phyloP scores from a whole-genome alignment of 2,797 vertebrate genomes.

The Ambastaia sidthimunki region DNA sequence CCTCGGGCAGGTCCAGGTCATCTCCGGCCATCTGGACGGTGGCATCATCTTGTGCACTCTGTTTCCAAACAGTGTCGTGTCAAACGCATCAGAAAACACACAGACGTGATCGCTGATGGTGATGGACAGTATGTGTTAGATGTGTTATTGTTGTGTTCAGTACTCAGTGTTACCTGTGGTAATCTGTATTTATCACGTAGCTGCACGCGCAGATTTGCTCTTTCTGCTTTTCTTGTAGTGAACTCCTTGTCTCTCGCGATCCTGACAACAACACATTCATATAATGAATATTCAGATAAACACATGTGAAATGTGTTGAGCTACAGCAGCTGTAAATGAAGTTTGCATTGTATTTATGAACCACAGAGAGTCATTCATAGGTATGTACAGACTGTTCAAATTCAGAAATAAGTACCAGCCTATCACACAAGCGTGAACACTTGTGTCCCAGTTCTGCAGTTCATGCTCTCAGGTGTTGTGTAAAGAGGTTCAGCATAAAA shows the following conservation, averaged over 20 bases:
- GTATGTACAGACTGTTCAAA: no score
- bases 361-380: no score
- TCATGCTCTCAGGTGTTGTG: no score
- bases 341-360: no score
- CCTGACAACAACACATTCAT: no score
- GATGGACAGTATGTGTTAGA: no score
- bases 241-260: constrained; percentile 64
- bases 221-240: constrained; percentile 75
- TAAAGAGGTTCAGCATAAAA: no score
- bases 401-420: no score
- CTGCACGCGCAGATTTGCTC: constrained; percentile 73
- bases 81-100: background rate
- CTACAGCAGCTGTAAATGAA: no score
- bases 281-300: no score
- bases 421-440: background rate
- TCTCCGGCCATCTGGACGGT: constrained; percentile 75
- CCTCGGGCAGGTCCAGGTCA: constrained; percentile 73
- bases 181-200: constrained; percentile 77
- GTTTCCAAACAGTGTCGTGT: background rate
- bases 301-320: no score
- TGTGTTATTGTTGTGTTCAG: no score
- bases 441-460: background rate
- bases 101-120: background rate
- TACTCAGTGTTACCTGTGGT: constrained; percentile 75
- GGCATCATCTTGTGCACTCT: constrained; percentile 76